Evolutionary conservation across 2,888 invertebrate genomes (phyloP).

Genomic region (Ectobius pallidus): DNA sequence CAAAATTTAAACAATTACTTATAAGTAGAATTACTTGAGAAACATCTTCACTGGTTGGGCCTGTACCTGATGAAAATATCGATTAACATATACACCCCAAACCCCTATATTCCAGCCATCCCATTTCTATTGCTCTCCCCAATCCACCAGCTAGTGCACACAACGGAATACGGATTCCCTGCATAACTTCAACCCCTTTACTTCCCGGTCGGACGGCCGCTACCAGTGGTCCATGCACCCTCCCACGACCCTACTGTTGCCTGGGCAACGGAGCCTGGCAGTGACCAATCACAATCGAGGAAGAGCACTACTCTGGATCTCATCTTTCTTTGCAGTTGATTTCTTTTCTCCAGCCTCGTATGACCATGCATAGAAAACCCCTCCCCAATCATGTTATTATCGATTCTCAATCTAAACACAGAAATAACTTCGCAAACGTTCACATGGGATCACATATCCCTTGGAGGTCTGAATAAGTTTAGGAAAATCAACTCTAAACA

Average conservation of each 20-base stretch:
- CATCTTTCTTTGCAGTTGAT: constrained; percentile 18
- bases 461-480: no score
- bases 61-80: constrained; percentile 31
- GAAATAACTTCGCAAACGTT: background rate
- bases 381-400: background rate
- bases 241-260: constrained; percentile 34
- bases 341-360: background rate
- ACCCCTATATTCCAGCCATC: background rate
- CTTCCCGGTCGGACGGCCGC: constrained; percentile 33
- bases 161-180: constrained; percentile 27
- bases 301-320: constrained; percentile 12
- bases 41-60: background rate
- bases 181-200: constrained; percentile 37
- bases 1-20: no score
- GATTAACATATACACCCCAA: constrained; percentile 16
- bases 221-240: constrained; percentile 34
- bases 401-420: background rate
- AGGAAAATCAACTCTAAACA: no score
- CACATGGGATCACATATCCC: background rate
- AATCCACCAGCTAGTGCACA: background rate
- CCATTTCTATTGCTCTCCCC: constrained; percentile 3
- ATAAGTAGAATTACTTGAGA: background rate
- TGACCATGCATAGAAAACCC: no score
- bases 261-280: constrained; percentile 33
- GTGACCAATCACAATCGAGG: constrained; percentile 38